Percentiles rank a stretch among this genome's conserved stretches.
These are phyloP conservation scores for Aphis gossypii DNA, from an alignment of 1,140 invertebrate genomes.

Conservation along the genomic window DNA sequence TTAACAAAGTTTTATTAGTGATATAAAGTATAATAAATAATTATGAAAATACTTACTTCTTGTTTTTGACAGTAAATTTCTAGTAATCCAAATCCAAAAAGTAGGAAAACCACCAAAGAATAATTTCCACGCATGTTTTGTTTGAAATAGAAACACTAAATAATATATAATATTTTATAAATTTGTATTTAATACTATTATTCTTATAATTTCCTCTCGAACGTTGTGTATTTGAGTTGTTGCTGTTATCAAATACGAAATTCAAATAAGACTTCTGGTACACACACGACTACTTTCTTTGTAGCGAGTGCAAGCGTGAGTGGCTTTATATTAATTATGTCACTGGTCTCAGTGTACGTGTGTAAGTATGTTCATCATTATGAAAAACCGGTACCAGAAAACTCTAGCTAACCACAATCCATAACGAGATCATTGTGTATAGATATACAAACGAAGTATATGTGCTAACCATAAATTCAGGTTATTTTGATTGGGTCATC, in stretches of 20 bases:
- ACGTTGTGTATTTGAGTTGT: not conserved
- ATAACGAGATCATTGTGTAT: slow-evolving; percentile 43
- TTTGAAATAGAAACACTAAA: not conserved
- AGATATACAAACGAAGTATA: not conserved
- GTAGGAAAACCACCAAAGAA: not conserved
- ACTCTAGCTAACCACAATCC: slow-evolving; percentile 30
- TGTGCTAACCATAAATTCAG: slow-evolving; percentile 42
- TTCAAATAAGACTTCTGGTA: slow-evolving; percentile 8
- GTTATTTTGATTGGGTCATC: slow-evolving; percentile 51
- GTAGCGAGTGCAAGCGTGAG: not conserved
- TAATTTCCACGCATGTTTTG: slow-evolving; percentile 33
- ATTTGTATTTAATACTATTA: not conserved
- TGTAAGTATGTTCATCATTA: slow-evolving; percentile 39
- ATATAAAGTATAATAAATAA: not conserved
- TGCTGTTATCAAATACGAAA: not conserved
- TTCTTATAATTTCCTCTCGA: not conserved
- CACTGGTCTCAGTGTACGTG: not conserved
- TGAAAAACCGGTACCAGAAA: slow-evolving; percentile 51
- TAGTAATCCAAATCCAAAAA: not conserved
- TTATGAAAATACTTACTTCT: slow-evolving; percentile 13
- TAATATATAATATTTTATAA: not conserved
- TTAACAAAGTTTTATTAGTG: no score
- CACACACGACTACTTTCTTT: slow-evolving; percentile 28
- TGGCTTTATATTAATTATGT: slow-evolving; percentile 47
- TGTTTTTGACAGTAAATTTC: slow-evolving; percentile 6